These are phyloP conservation scores for Vombatus ursinus DNA, from an alignment of 2,113 vertebrate species.

Conservation along the genomic window DNA sequence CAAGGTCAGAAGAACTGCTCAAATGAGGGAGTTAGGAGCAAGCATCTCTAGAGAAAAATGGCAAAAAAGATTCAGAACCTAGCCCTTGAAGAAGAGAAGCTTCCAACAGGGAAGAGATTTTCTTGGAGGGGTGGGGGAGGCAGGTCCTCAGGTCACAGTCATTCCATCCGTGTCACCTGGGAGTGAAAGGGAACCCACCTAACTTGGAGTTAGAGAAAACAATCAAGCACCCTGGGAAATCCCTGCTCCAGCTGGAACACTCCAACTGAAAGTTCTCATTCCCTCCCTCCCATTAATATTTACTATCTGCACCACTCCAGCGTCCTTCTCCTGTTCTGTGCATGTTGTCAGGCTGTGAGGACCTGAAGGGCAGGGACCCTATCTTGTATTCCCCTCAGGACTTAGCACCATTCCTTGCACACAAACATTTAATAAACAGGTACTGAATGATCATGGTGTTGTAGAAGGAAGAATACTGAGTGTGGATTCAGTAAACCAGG, in stretches of 20 bases:
- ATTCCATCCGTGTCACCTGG: neutral
- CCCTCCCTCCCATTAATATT: no score
- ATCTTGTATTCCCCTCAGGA: neutral
- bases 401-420: neutral
- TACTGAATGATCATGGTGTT: neutral
- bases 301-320: neutral
- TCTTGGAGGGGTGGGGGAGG: neutral
- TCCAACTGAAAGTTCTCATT: neutral
- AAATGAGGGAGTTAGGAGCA: neutral
- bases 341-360: neutral
- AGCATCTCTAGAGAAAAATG: neutral
- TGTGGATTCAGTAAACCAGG: neutral
- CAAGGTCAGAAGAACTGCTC: slow-evolving; percentile 53
- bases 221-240: neutral
- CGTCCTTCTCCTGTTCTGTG: neutral
- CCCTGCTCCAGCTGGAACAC: neutral
- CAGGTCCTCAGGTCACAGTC: rapidly evolving
- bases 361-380: neutral
- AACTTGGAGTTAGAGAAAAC: neutral
- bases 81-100: neutral
- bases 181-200: neutral
- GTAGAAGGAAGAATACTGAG: neutral
- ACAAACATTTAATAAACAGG: neutral
- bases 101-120: neutral
- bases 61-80: neutral